These are phyloP conservation scores for Stenodera caucasica DNA, from an alignment of 2,888 invertebrate genomes.

Conservation along the genomic window DNA sequence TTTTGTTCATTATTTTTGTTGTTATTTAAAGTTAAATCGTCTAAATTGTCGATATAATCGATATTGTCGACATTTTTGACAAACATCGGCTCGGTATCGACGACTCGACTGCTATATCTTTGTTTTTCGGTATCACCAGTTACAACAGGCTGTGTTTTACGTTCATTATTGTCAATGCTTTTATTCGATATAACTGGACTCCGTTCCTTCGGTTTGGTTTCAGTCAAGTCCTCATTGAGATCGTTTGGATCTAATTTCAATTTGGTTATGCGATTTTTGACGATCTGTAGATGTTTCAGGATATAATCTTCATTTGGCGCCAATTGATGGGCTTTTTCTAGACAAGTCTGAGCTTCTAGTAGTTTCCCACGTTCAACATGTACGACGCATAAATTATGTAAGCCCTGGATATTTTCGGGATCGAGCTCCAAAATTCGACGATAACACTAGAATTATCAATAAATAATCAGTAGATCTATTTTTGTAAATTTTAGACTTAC, in stretches of 20 bases:
- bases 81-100: conserved; percentile 55
- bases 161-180: conserved; percentile 51
- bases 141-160: conserved; percentile 52
- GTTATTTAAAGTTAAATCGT: conserved; percentile 24
- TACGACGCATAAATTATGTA: conserved; percentile 95
- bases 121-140: conserved; percentile 53
- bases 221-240: conserved; percentile 47
- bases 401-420: conserved; percentile 88
- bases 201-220: conserved; percentile 44
- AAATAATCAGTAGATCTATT: background rate
- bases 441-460: conserved; percentile 72
- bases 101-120: conserved; percentile 54
- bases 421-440: conserved; percentile 83
- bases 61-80: conserved; percentile 51
- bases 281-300: conserved; percentile 84
- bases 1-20: conserved; percentile 30
- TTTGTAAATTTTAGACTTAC: conserved; percentile 59
- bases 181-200: conserved; percentile 53
- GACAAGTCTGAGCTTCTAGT: conserved; percentile 81
- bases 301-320: conserved; percentile 93
- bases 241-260: conserved; percentile 47
- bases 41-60: conserved; percentile 36
- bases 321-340: conserved; percentile 75
- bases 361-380: conserved; percentile 90
- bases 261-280: conserved; percentile 67